Conservation (phyloP, 2,797 vertebrate species). For the Lepus townsendii region DNA sequence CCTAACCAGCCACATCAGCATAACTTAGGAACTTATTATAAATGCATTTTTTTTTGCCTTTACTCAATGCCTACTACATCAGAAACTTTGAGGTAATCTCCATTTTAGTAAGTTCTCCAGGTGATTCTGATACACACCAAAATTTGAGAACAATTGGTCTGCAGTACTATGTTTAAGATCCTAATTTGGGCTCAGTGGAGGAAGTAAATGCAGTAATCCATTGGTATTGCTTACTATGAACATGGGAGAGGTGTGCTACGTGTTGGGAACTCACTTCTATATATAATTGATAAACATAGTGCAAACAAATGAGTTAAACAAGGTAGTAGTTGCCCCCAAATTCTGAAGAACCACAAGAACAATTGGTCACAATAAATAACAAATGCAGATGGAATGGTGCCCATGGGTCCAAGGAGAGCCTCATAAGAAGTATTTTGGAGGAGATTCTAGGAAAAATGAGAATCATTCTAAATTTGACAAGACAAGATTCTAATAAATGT, state of each 20-base stretch:
- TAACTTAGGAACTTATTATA: not conserved
- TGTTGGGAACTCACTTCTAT: constrained; percentile 31
- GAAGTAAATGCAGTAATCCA: not conserved
- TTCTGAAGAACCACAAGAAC: constrained; percentile 27
- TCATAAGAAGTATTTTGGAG: not conserved
- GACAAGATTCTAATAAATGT: not conserved
- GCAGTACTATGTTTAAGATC: not conserved
- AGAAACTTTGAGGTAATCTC: constrained; percentile 38
- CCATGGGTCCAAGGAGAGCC: not conserved
- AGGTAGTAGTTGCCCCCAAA: not conserved
- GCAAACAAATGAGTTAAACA: constrained; percentile 36
- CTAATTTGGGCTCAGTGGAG: not conserved
- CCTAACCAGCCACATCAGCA: not conserved
- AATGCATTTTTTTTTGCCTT: not conserved
- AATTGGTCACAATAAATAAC: constrained; percentile 31
- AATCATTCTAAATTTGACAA: constrained; percentile 24
- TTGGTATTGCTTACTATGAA: not conserved
- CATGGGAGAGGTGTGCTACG: not conserved
- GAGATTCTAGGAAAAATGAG: constrained; percentile 26
- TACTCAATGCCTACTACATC: not conserved
- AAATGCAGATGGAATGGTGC: constrained; percentile 19
- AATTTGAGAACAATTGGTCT: not conserved
- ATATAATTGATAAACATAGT: not conserved
- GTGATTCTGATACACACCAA: constrained; percentile 13
- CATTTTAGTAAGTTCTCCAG: not conserved